A percentile compares a stretch with the other conserved stretches of the same genome.
phyloP scores from a whole-genome alignment of 2,113 vertebrate genomes.

The Rhynchomys soricoides region DNA sequence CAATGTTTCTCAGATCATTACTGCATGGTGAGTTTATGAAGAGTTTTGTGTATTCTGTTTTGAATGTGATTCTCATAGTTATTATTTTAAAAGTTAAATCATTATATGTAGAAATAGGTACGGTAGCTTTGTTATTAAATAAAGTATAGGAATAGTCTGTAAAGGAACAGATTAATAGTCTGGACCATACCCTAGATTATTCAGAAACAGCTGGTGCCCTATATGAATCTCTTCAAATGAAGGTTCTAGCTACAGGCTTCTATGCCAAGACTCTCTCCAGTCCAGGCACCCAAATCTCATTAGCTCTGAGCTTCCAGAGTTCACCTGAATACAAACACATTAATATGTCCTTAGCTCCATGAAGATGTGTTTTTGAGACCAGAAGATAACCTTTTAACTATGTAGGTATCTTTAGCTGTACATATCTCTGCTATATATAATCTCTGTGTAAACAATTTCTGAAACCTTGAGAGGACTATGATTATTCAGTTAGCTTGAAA shows the following conservation, averaged over 20 bases:
- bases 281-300: not conserved
- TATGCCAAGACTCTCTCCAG: conserved; percentile 35
- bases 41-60: not conserved
- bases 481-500: conserved; percentile 58
- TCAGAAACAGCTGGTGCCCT: conserved; percentile 67
- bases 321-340: accelerated
- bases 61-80: not conserved
- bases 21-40: not conserved
- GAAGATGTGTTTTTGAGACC: not conserved
- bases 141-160: not conserved
- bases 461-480: not conserved
- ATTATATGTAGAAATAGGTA: not conserved
- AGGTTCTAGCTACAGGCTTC: not conserved
- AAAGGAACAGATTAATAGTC: conserved; percentile 31
- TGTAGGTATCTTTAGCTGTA: not conserved
- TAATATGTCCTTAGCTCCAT: not conserved
- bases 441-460: not conserved
- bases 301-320: not conserved
- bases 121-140: not conserved
- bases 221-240: conserved; percentile 34
- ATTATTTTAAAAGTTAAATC: not conserved
- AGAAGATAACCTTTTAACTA: not conserved
- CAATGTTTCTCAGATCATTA: not conserved
- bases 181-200: conserved; percentile 33
- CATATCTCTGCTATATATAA: not conserved